Evolutionary conservation across 1,140 invertebrate species (phyloP), one percentile per base, ranked within the genome.

Genomic region (Drosophila bocqueti): DNA sequence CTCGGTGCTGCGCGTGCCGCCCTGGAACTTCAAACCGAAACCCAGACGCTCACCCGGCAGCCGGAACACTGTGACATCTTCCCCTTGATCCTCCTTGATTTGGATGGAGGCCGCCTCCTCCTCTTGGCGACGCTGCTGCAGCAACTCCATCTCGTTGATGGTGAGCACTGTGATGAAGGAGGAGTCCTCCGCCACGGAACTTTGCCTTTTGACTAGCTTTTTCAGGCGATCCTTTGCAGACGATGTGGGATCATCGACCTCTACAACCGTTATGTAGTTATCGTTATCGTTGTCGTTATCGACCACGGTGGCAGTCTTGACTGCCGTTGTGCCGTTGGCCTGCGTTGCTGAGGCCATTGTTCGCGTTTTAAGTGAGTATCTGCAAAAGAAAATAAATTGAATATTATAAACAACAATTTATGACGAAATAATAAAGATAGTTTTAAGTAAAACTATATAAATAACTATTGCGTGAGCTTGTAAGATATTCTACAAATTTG

Each of bases 1-100:
- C 86, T 97, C 96, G 13, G 94, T 94, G 26, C 95, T 96, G 73
- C 96, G 96, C 6, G 96, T 96, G 5, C 97, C 97, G 38, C 97
- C 97, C 93, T 98, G 97, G 91, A 99, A 98, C 91, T 98, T 97
- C 0, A 99, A 93, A 0, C 97, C 97, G 86, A 99, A 97, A 0
- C 98, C 98, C 1, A 99, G 93, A 45, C 97, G 95, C 92, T 98
- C 98, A 0, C 97, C 98, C 0, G 97, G 97, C 60, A 98, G 94
- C 62, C 98, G 94, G 81, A 96, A 97, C 11, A 98, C 96, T 40
- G 96, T 94, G 18, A 98, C 95, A 93, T 97, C 95, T 75, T 96
- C 96, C 16, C 58, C 16, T 7, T 49, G 43, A 29, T 60, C 49
- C 16, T 72, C 31, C 16, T 29, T 34, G 21, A 13, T 18, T 0